Base-by-base conservation (phyloP, 2,888 invertebrate species). In the Campoletis raptor region DNA sequence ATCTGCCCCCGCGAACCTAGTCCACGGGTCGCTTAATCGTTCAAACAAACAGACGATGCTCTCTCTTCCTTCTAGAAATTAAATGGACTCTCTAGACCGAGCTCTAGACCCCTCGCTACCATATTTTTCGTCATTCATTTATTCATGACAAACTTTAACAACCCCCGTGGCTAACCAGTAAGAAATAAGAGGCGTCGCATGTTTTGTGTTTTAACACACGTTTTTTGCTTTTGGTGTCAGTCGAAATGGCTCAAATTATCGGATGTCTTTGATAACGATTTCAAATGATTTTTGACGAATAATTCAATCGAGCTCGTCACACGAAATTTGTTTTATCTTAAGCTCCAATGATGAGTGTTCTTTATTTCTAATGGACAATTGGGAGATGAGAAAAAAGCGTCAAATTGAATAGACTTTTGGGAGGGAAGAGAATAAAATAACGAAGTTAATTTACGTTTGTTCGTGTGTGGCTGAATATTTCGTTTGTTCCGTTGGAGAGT, bases 391-490 rank as follows among this genome's bases (percentile, higher is more conserved):
- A 37, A 8, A 61, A 61, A 61, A 30, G 30, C 30, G 30, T 7
- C 30, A 30, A 66, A 66, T 66, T 66, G 2, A 66, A 66, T 40
- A 52, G 37, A 21, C 52, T 30, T 54, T 73, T n/a, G n/a, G 30
- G 45, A 8, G 18, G n/a, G 89, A 90, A 91, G 89, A 89, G 90
- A 90, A 90, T 88, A 89, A 89, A 90, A 89, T 90, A 90, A 92
- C 92, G 90, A 89, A 91, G 90, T 92, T 91, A 90, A 92, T 92
- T 89, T 69, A 76, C 84, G 61, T 84, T 66, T 81, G 52, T 79
- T 69, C 72, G 70, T 57, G 72, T 74, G 83, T 66, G 76, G 72
- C 61, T 30, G 82, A 61, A 57, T 73, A 40, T 21, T 67, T 21
- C 69, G 61, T 83, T 72, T 42, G 45, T 70, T 73, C 37, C 54